phyloP scores from a whole-genome alignment of 2,888 invertebrate species.

The Salticus scenicus region DNA sequence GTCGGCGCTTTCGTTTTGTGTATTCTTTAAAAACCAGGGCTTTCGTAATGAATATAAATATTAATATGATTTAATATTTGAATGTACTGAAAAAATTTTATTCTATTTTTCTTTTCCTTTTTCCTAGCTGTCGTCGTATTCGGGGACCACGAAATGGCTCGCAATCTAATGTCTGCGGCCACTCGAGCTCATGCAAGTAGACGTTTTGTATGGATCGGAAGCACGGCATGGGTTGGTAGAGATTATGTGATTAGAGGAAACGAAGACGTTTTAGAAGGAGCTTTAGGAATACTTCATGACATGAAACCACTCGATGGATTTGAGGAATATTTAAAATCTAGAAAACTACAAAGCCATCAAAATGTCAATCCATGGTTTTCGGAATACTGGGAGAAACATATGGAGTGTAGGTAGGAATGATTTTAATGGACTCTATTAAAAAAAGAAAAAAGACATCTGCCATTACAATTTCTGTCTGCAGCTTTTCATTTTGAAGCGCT shows the following conservation, averaged over 20 bases:
- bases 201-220: constrained; percentile 6
- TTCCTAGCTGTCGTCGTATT: constrained; percentile 5
- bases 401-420: background rate
- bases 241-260: background rate
- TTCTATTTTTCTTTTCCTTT: too few species aligned
- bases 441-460: too few species aligned
- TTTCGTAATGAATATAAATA: too few species aligned
- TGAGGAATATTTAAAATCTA: background rate
- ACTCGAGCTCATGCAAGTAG: background rate
- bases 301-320: background rate
- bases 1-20: too few species aligned
- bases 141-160: constrained; percentile 9
- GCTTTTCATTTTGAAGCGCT: too few species aligned
- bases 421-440: too few species aligned
- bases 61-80: too few species aligned
- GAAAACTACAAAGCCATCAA: background rate
- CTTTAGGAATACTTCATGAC: background rate
- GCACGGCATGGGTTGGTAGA: background rate
- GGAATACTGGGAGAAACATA: background rate
- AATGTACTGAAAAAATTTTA: too few species aligned
- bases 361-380: constrained; percentile 9
- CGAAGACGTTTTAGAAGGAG: background rate
- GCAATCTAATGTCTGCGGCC: background rate
- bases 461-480: too few species aligned
- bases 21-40: too few species aligned